Base-by-base conservation (phyloP, 1,140 invertebrate species). In the Drosophila baimaii region DNA sequence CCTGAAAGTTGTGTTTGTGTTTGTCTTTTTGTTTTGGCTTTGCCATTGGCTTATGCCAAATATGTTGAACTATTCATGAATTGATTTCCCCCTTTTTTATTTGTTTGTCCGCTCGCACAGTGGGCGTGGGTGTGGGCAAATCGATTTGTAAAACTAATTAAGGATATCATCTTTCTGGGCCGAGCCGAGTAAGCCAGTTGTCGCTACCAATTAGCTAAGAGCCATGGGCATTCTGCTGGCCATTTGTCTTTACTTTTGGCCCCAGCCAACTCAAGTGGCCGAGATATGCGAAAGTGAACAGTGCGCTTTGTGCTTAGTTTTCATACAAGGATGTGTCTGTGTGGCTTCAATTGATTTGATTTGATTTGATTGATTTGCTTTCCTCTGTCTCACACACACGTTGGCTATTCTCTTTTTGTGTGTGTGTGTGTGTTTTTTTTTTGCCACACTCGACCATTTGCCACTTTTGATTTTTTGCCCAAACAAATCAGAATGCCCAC, bases 301-400 rank as follows among this genome's bases (percentile, higher is more conserved):
- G 27, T 33, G 23, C 33, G 39, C 25, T 46, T 15, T 71, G 27
- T 64, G 58, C 25, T 78, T 86, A 68, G 41, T 63, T 77, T 85
- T 56, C 46, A 33, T 76, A 51, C 75, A 55, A 8, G 13, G 29
- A 33, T 21, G 51, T 75, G 70, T 21, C 29, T 75, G 70, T 41
- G 59, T 29, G 68, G 59, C 49, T 58, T 80, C 69, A 63, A 61
- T 74, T 74, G 79, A 76, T 76, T 81, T 85, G 68, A 71, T 79
- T 77, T 81, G 63, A 77, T 59, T 77, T 77, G 74, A 77, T 81
- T 86, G 81, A 81, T 85, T 84, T 65, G 79, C 39, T 49, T 56
- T 68, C 5, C 17, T 19, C 49, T 52, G 49, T 33, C 49, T 31
- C 27, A 17, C 49, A 51, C 49, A 51, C 49, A 51, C 47, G 47